Conservation (phyloP, 2,113 vertebrate genomes). For the Ciconia maguari region DNA sequence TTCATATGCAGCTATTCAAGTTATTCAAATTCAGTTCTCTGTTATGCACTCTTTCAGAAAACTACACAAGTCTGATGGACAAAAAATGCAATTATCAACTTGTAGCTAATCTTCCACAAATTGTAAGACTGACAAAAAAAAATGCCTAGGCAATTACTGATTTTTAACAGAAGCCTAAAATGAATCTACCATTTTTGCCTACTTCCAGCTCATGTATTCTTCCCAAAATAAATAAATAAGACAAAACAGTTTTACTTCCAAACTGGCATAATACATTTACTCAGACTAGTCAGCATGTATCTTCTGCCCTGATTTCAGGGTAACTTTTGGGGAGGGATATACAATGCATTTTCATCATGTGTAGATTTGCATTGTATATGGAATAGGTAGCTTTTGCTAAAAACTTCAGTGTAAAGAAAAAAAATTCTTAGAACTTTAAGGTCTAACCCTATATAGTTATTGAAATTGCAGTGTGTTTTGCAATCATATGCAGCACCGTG, state of each 20-base stretch:
- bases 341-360: not conserved
- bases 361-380: not conserved
- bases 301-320: not conserved
- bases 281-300: not conserved
- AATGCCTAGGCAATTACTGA: not conserved
- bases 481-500: not conserved
- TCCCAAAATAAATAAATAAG: constrained; percentile 10
- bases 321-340: not conserved
- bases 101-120: constrained; percentile 50
- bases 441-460: not conserved
- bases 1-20: constrained; percentile 30
- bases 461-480: not conserved
- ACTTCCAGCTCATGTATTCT: not conserved
- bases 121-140: not conserved
- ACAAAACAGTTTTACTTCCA: constrained; percentile 4
- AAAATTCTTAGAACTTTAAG: not conserved
- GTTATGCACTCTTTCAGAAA: constrained; percentile 20
- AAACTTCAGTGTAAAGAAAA: not conserved
- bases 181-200: not conserved
- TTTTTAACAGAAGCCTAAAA: constrained; percentile 13
- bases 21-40: constrained; percentile 36
- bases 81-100: constrained; percentile 41
- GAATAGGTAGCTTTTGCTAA: not conserved
- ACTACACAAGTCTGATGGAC: not conserved
- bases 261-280: not conserved